Base-by-base conservation (phyloP, 2,888 invertebrate species). In the Lobophora halterata region DNA sequence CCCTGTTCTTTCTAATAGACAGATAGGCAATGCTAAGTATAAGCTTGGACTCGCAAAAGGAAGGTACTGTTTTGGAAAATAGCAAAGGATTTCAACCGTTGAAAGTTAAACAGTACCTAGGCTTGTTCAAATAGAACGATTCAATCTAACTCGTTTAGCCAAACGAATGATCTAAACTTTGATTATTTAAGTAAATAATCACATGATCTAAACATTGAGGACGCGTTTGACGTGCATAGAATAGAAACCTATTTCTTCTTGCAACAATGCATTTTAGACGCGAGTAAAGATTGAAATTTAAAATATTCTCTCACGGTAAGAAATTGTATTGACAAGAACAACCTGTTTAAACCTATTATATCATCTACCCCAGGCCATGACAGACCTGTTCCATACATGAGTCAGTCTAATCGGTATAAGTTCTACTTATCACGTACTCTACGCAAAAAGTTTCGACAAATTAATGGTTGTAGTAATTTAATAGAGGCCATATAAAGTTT, bases 341-440 rank as follows among this genome's bases (percentile, higher is more conserved):
- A 39, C 38, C 38, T 23, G 29, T 37, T 43, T 29, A 14, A 30
- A 18, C 11, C 28, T 35, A 35, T 43, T 43, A 43, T 37, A 29
- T 43, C 33, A 43, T 32, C 43, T 20, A 25, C 49, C 34, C 30
- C 40, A 24, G 49, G 52, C 49, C 32, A 40, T 40, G 10, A 32
- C 28, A 40, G 41, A 52, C 55, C 49, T 34, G 55, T 55, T 52
- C 24, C 38, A 37, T 45, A 35, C 32, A 41, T 43, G 43, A 44
- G 24, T 43, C 37, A 43, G 25, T 38, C 18, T 29, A 43, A 37
- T 43, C 42, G 32, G 42, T 43, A 29, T 33, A 33, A 29, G 36
- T 43, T 42, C 36, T 11, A 34, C 28, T 29, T 23, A 42, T 14
- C 43, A 43, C 37, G 37, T 37, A 33, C 37, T n/a, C n/a, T 18